A percentile compares a stretch with the other conserved stretches of the same genome.
Evolutionary conservation across 2,113 vertebrate genomes (phyloP).

Genomic region (Bubo bubo): DNA sequence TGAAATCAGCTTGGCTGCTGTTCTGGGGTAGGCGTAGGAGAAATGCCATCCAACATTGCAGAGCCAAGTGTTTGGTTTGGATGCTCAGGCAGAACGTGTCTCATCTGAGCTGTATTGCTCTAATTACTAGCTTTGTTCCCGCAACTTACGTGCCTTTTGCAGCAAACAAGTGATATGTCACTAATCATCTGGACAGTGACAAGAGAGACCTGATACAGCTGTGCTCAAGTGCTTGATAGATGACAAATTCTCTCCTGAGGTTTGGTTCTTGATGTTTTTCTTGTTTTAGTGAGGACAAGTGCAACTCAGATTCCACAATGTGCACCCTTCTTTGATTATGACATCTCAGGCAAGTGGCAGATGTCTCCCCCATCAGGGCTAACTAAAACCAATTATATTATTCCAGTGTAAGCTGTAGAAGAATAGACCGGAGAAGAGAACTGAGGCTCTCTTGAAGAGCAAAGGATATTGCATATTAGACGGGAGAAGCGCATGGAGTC

Average conservation of each 20-base stretch:
- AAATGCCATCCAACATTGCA: slow-evolving; percentile 54
- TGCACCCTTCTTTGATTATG: not conserved
- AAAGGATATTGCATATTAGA: not conserved
- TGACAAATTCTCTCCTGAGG: not conserved
- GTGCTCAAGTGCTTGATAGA: not conserved
- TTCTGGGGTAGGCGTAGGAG: slow-evolving; percentile 25
- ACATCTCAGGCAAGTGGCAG: not conserved
- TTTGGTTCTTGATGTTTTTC: not conserved
- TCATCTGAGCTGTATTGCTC: slow-evolving; percentile 20
- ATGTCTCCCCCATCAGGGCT: not conserved
- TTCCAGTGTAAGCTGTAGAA: not conserved
- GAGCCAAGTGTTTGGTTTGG: slow-evolving; percentile 66
- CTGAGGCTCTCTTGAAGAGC: not conserved
- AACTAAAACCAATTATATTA: slow-evolving; percentile 7
- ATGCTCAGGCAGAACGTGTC: slow-evolving; percentile 20
- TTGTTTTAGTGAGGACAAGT: not conserved
- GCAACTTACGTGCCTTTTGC: slow-evolving; percentile 13
- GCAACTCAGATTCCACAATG: not conserved
- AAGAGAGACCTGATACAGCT: slow-evolving; percentile 3
- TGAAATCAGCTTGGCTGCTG: slow-evolving; percentile 33
- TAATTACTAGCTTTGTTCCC: slow-evolving; percentile 49
- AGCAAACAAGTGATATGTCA: slow-evolving; percentile 43
- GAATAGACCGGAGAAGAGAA: not conserved
- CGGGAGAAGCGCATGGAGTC: not conserved
- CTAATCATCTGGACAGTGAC: slow-evolving; percentile 7